phyloP scores from a whole-genome alignment of 1,140 invertebrate species.

The Drosophila lowei region DNA sequence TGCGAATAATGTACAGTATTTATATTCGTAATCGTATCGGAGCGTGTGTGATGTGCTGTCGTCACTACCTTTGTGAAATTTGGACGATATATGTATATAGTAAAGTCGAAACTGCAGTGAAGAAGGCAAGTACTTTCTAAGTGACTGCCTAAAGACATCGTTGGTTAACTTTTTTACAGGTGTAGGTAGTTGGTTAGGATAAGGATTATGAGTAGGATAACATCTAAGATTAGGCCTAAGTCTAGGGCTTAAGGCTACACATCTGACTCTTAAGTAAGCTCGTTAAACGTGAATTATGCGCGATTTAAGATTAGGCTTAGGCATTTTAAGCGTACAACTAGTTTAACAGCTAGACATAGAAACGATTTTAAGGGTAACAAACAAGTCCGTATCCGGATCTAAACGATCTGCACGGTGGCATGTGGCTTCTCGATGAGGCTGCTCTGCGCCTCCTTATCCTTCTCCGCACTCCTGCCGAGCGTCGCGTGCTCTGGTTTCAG shows the following conservation, averaged over 20 bases:
- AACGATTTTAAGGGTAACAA: constrained; percentile 34
- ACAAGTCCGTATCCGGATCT: constrained; percentile 5
- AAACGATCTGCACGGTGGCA: constrained; percentile 59
- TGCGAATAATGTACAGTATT: constrained; percentile 38
- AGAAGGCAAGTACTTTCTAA: constrained; percentile 1
- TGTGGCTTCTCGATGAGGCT: constrained; percentile 70
- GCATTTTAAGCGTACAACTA: constrained; percentile 50
- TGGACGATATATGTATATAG: neutral
- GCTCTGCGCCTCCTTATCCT: constrained; percentile 74
- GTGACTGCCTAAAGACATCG: neutral
- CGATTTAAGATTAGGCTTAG: constrained; percentile 57
- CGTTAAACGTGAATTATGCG: constrained; percentile 29
- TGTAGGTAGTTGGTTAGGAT: constrained; percentile 14
- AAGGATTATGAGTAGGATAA: constrained; percentile 2
- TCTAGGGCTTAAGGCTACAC: constrained; percentile 14
- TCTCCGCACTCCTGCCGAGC: constrained; percentile 45
- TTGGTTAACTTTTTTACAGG: constrained; percentile 50
- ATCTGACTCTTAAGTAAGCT: constrained; percentile 66
- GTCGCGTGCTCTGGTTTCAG: constrained; percentile 56
- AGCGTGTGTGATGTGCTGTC: constrained; percentile 19
- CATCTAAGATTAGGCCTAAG: constrained; percentile 6
- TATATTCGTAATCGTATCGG: constrained; percentile 13
- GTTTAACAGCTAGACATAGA: constrained; percentile 56
- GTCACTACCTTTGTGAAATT: constrained; percentile 11
- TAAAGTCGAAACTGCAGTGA: constrained; percentile 31